phyloP scores from a whole-genome alignment of 2,888 invertebrate genomes.

The Neocrepidodera transversa region DNA sequence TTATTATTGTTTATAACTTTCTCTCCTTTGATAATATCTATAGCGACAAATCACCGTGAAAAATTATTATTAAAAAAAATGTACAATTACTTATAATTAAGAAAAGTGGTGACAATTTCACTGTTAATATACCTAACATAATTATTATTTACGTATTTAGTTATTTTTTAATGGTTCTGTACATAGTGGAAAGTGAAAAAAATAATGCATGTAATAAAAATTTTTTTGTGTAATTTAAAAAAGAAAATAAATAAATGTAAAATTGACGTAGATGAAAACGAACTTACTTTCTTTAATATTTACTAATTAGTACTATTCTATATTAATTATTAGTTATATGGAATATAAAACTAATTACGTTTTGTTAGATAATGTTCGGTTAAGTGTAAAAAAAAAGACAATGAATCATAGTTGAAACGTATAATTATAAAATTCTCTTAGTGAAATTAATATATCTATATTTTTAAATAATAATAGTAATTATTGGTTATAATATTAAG shows the following conservation, averaged over 20 bases:
- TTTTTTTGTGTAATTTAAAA: not conserved
- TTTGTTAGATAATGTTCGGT: constrained; percentile 9
- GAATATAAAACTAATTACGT: constrained; percentile 12
- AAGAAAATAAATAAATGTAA: not conserved
- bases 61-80: not conserved
- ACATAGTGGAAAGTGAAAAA: constrained; percentile 4
- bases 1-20: not conserved
- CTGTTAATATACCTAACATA: not conserved
- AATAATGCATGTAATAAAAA: not conserved
- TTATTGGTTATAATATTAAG: not conserved
- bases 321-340: not conserved
- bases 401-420: constrained; percentile 1
- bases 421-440: constrained; percentile 7
- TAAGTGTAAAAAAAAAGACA: constrained; percentile 13
- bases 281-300: constrained; percentile 5
- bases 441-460: constrained; percentile 10
- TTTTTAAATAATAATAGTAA: not conserved
- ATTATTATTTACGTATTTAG: not conserved
- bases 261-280: not conserved
- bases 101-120: not conserved
- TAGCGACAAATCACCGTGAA: not conserved
- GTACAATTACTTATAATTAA: not conserved
- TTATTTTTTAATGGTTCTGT: not conserved
- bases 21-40: not conserved
- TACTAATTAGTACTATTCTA: constrained; percentile 7